Base-by-base conservation (phyloP, 2,797 vertebrate genomes). In the Myotis myotis region DNA sequence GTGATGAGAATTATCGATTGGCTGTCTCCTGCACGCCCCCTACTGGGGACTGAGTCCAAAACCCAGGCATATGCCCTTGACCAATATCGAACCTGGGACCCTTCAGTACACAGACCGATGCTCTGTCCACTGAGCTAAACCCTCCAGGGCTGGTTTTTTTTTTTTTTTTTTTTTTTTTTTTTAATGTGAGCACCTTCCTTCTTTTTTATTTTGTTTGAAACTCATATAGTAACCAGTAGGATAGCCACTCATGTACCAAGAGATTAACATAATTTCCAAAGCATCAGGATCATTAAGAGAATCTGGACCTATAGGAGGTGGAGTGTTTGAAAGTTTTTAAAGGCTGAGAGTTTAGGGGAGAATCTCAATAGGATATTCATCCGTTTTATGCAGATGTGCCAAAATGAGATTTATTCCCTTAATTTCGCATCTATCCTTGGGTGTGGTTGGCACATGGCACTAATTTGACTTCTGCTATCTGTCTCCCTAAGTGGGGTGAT, bases 241-340 rank as follows among this genome's bases (percentile, higher is more conserved):
- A 98, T 99, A 99, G 87, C 99, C 99, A 95, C 99, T 99, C 99
- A 99, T 99, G 97, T 99, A 99, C 99, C 99, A 99, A 75, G 99
- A 99, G 97, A 99, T 99, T 95, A 99, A 98, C 99, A 99, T 99
- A 92, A 99, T 99, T 93, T 99, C 99, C 98, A 99, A 70, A 2
- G 99, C 98, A 93, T 99, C 99, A 0, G 99, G 98, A 0, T 99
- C 99, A 92, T 99, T 98, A 95, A 96, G 17, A 91, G 98, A 98
- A 96, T 99, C 99, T 74, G 99, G 98, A 93, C 98, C 98, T 98
- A 99, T 98, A 0, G 99, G 99, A 84, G 99, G 99, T 76, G 99
- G 99, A 30, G 60, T 6, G 6, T 53, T 76, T 76, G n/a, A 75
- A 19, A 49, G 19, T n/a, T 76, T 76, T 76, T 76, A 53, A 51